phyloP scores from a whole-genome alignment of 1,140 invertebrate species.

The Dendroctonus valens region DNA sequence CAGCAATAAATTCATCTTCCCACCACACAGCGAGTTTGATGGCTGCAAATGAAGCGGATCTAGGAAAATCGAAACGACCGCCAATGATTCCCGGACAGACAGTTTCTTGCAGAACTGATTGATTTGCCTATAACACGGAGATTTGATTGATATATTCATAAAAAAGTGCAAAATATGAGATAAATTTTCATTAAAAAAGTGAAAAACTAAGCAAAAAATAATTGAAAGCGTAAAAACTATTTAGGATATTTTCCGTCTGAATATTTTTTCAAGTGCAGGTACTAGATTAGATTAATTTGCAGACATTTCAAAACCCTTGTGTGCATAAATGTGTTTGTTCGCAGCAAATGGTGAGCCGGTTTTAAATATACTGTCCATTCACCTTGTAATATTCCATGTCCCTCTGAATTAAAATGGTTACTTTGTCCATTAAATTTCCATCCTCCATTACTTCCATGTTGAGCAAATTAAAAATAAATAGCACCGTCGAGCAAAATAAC shows the following conservation, averaged over 20 bases:
- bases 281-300: too few relatives aligned
- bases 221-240: neutral
- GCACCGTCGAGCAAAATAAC: slow-evolving; percentile 4
- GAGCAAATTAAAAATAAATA: slow-evolving; percentile 14
- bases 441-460: slow-evolving; percentile 81
- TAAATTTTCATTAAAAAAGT: neutral
- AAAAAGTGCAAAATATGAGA: neutral
- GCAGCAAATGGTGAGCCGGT: too few relatives aligned
- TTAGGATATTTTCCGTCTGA: too few relatives aligned
- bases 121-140: slow-evolving; percentile 59
- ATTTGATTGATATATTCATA: too few relatives aligned
- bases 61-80: slow-evolving; percentile 73
- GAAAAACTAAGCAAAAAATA: neutral
- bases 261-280: too few relatives aligned
- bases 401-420: slow-evolving; percentile 71
- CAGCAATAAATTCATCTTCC: slow-evolving; percentile 66
- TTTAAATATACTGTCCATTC: slow-evolving; percentile 8
- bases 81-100: slow-evolving; percentile 71
- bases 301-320: too few relatives aligned
- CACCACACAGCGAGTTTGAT: slow-evolving; percentile 77
- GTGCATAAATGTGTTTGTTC: too few relatives aligned
- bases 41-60: slow-evolving; percentile 75
- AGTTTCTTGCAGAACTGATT: slow-evolving; percentile 71
- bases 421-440: slow-evolving; percentile 79
- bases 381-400: slow-evolving; percentile 81